phyloP scores from a whole-genome alignment of 2,888 invertebrate genomes.

The Gordius sp. region DNA sequence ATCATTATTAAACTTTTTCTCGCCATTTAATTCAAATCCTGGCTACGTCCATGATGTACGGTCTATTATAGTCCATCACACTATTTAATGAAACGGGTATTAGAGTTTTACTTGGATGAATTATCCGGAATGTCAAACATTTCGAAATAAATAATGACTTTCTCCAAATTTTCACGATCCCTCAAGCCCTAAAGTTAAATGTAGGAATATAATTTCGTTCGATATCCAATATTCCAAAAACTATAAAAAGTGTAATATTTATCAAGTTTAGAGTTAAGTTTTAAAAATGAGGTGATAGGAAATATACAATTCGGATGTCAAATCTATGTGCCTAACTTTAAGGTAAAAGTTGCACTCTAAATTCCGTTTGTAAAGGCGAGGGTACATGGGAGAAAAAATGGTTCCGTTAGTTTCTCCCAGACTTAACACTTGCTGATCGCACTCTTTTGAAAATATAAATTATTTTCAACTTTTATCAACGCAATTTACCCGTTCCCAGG shows the following conservation, averaged over 20 bases:
- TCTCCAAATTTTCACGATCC: slow-evolving; percentile 13
- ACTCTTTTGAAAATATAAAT: slow-evolving; percentile 2
- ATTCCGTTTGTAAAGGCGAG: slow-evolving; percentile 27
- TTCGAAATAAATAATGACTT: not conserved
- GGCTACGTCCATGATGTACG: no score
- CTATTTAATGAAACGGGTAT: no score
- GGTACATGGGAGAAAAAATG: slow-evolving; percentile 84
- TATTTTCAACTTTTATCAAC: not conserved
- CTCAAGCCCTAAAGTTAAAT: slow-evolving; percentile 11
- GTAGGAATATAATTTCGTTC: no score
- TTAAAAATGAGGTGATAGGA: no score
- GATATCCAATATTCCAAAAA: no score
- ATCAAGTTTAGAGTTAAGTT: no score
- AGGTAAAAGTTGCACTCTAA: not conserved
- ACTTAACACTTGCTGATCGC: slow-evolving; percentile 11
- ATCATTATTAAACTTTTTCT: no score
- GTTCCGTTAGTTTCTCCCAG: slow-evolving; percentile 49
- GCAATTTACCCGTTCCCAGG: slow-evolving; percentile 11
- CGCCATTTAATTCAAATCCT: no score
- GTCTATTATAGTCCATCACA: no score
- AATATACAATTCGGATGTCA: no score
- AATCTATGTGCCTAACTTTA: no score
- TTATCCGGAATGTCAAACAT: not conserved
- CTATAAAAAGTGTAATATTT: no score
- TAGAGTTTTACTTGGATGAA: slow-evolving; percentile 1